Percentiles rank a stretch among this genome's conserved stretches.
These are phyloP conservation scores for Trachelus troglodyta DNA, from an alignment of 2,888 invertebrate genomes.

Conservation along the genomic window DNA sequence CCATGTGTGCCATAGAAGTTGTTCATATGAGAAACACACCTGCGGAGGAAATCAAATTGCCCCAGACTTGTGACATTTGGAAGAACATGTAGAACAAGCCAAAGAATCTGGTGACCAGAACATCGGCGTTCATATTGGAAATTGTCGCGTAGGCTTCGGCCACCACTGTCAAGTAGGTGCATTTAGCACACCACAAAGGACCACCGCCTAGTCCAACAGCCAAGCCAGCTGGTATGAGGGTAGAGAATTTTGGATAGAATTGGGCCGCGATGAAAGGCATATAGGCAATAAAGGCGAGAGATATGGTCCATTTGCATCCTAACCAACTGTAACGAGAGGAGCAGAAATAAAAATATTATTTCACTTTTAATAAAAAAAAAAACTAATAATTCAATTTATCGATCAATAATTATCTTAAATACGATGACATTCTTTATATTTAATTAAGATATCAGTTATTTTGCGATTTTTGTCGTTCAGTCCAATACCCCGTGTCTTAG, in stretches of 20 bases:
- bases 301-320: constrained; percentile 91
- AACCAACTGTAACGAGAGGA: constrained; percentile 74
- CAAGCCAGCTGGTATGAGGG: constrained; percentile 85
- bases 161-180: constrained; percentile 89
- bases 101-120: constrained; percentile 90
- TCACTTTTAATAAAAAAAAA: no score
- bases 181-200: constrained; percentile 96
- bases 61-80: constrained; percentile 96
- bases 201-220: constrained; percentile 90
- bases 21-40: constrained; percentile 67
- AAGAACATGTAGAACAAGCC: constrained; percentile 97
- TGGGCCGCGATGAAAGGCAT: constrained; percentile 92
- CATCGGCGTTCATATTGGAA: constrained; percentile 76
- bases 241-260: constrained; percentile 87
- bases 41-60: constrained; percentile 89
- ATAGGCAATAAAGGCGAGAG: constrained; percentile 87
- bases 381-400: no score
- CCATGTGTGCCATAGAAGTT: no score
- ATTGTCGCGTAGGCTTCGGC: constrained; percentile 83
- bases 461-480: no score
- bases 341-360: neutral
- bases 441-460: no score
- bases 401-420: no score
- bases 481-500: no score
- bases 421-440: no score